Conservation (phyloP, 2,888 invertebrate genomes). For the Rhagophthalmus giganteus region DNA sequence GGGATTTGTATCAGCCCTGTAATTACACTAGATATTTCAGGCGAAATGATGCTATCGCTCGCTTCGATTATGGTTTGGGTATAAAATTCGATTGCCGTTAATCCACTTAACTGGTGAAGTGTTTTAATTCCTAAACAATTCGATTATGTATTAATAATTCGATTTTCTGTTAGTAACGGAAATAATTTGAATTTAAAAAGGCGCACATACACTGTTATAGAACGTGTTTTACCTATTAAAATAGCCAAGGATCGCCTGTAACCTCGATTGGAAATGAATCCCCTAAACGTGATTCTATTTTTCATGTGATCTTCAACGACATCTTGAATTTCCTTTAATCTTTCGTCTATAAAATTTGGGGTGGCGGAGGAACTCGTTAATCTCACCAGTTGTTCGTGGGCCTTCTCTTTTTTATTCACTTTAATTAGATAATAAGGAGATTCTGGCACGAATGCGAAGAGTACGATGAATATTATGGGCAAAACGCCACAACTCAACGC, state of each 20-base stretch:
- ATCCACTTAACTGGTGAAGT: conserved; percentile 54
- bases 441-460: conserved; percentile 54
- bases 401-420: conserved; percentile 46
- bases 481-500: conserved; percentile 46
- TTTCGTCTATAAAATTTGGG: conserved; percentile 50
- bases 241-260: conserved; percentile 9
- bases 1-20: conserved; percentile 62
- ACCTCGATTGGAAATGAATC: conserved; percentile 2
- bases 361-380: conserved; percentile 49
- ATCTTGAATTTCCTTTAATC: conserved; percentile 45
- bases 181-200: not conserved
- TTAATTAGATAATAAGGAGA: conserved; percentile 56
- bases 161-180: not conserved
- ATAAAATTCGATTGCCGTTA: not conserved
- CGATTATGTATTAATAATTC: too few relatives aligned
- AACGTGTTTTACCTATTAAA: not conserved
- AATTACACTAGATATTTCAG: conserved; percentile 61
- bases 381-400: conserved; percentile 40
- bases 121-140: conserved; percentile 57
- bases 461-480: conserved; percentile 48
- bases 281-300: conserved; percentile 4
- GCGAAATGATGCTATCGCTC: conserved; percentile 58
- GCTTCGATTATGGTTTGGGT: conserved; percentile 61
- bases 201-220: not conserved
- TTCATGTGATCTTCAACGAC: conserved; percentile 38